Conservation (phyloP, 1,140 invertebrate species). For the Drosophila erecta region DNA sequence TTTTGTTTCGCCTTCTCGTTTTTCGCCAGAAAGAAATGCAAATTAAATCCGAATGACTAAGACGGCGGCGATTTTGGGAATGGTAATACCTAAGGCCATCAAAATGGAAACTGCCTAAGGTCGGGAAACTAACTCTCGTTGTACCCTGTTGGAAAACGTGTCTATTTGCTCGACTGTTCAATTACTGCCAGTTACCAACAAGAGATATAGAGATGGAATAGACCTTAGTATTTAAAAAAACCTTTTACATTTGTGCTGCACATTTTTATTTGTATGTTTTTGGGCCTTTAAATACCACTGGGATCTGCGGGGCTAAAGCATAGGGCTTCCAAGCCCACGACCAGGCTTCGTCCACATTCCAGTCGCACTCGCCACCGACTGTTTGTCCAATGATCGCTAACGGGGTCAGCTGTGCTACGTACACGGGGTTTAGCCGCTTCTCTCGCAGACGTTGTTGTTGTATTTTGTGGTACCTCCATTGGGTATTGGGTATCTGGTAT, state of each 20-base stretch:
- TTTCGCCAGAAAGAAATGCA: slow-evolving; percentile 53
- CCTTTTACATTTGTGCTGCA: background rate
- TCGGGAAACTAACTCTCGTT: slow-evolving; percentile 3
- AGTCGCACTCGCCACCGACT: slow-evolving; percentile 45
- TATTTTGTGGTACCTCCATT: slow-evolving; percentile 21
- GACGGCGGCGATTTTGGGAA: slow-evolving; percentile 27
- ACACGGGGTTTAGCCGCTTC: slow-evolving; percentile 32
- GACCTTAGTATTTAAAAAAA: too few relatives aligned
- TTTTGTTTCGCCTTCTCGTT: slow-evolving; percentile 62
- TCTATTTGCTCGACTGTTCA: too few relatives aligned
- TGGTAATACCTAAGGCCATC: slow-evolving; percentile 9
- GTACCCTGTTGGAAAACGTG: background rate
- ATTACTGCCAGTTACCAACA: too few relatives aligned
- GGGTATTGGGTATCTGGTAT: slow-evolving; percentile 30
- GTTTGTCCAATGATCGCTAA: slow-evolving; percentile 63
- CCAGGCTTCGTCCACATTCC: slow-evolving; percentile 41
- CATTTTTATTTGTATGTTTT: background rate
- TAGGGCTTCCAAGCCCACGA: slow-evolving; percentile 27
- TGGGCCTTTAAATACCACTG: slow-evolving; percentile 8
- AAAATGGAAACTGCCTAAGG: slow-evolving; percentile 34
- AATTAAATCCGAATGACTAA: slow-evolving; percentile 53
- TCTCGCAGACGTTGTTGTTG: slow-evolving; percentile 29
- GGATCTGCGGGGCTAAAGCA: slow-evolving; percentile 1
- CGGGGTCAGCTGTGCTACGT: slow-evolving; percentile 59
- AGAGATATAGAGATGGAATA: background rate